Base-by-base conservation (phyloP, 64 coral and sea anemone genomes). In the Hydrozoanthus tunicans region DNA sequence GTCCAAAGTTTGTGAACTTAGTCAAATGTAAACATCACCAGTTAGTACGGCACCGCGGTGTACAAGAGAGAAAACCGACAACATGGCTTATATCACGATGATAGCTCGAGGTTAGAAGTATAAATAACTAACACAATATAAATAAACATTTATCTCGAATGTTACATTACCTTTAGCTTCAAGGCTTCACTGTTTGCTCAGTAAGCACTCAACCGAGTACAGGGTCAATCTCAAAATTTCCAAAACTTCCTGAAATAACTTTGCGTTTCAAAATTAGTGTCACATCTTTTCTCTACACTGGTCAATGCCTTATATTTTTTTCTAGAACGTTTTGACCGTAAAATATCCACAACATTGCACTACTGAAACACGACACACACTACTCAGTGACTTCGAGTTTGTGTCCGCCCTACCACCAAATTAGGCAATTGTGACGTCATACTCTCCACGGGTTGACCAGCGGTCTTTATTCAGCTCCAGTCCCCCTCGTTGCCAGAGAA, bases 11-110 rank as follows among this genome's bases (percentile, higher is more conserved):
- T 70, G 82, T 51, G 55, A 56, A 73, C 24, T 51, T 61, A 88
- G 74, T 73, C 69, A 24, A 88, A 88, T 58, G 68, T 88, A 88
- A 88, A 88, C 84, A 88, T 61, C 60, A 59, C 56, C 73, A 32
- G 23, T 13, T 7, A 60, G 24, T 72, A 74, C 20, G 74, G 68
- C 59, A 74, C 56, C 59, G 61, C 53, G 73, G 0, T 23, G 14
- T 59, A 73, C 7, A 59, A 59, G 14, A 51, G 51, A 56, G 59
- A 86, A 85, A 88, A 72, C 56, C 59, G 23, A 6, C 32, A n/a
- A 80, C n/a, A 3, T 17, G 10, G 84, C 12, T 62, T 88, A 86
- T 26, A 59, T 74, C 23, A 7, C 56, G 26, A 43, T 27, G 27
- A 58, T 6, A 74, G 11, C 72, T 1, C 26, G 52, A 73, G 6